These are phyloP conservation scores for Lithosia quadra DNA, from an alignment of 2,888 invertebrate genomes.

Conservation along the genomic window DNA sequence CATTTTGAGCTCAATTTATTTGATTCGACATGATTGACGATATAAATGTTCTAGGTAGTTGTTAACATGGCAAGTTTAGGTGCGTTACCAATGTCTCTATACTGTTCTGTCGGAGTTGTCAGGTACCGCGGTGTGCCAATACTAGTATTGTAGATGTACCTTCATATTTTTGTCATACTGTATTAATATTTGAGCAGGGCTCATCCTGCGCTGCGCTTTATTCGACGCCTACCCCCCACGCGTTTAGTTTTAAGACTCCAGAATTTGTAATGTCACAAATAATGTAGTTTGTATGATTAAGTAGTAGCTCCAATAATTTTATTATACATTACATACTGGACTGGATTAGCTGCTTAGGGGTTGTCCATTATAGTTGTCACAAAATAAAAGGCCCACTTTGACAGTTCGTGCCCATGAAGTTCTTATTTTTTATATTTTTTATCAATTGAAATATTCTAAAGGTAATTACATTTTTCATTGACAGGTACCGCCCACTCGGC, in stretches of 20 bases:
- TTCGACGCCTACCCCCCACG: neutral
- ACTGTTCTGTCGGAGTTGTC: slow-evolving; percentile 18
- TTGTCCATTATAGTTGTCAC: too few species aligned
- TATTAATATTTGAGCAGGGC: slow-evolving; percentile 6
- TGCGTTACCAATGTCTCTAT: slow-evolving; percentile 30
- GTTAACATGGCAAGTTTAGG: neutral
- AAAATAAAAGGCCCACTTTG: too few species aligned
- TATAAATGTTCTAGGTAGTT: neutral
- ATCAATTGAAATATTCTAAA: too few species aligned
- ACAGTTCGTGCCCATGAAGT: too few species aligned
- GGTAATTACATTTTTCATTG: too few species aligned
- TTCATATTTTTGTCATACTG: slow-evolving; percentile 24
- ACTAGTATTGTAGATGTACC: slow-evolving; percentile 48
- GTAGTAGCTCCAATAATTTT: too few species aligned
- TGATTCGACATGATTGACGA: neutral
- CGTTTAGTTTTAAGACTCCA: neutral
- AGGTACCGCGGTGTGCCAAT: slow-evolving; percentile 51
- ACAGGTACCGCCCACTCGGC: too few species aligned
- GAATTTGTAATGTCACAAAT: too few species aligned
- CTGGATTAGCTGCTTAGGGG: too few species aligned
- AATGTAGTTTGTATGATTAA: too few species aligned
- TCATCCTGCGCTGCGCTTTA: neutral
- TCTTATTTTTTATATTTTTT: too few species aligned
- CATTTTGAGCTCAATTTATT: neutral
- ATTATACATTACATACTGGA: too few species aligned